Conservation (phyloP, 2,113 vertebrate genomes). For the Callaeas wilsoni region DNA sequence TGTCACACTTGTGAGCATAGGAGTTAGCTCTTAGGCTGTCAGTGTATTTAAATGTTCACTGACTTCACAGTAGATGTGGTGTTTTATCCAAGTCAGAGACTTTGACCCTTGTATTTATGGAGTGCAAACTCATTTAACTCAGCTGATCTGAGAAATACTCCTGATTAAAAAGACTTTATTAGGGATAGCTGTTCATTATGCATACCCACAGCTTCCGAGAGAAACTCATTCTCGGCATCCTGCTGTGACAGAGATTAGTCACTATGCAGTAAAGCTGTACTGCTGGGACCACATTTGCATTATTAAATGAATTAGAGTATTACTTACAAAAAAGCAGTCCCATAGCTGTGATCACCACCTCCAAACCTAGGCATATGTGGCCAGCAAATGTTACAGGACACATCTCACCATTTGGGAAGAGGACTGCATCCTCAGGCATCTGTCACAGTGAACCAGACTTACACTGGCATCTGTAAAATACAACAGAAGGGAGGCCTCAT, state of each 20-base stretch:
- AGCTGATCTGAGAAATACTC: neutral
- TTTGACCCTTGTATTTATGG: neutral
- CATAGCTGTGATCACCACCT: neutral
- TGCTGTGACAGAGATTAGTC: conserved; percentile 52
- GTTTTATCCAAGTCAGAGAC: neutral
- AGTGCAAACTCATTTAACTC: conserved; percentile 19
- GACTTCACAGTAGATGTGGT: neutral
- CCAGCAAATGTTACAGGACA: neutral
- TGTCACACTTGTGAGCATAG: neutral
- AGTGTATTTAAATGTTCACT: neutral
- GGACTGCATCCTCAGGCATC: neutral
- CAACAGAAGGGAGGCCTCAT: neutral
- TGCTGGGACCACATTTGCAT: conserved; percentile 48
- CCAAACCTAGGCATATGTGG: neutral
- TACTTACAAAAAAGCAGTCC: conserved; percentile 12
- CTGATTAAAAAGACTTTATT: conserved; percentile 15
- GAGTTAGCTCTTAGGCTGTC: neutral
- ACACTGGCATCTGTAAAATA: neutral
- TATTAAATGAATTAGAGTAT: conserved; percentile 49
- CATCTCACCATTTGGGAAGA: neutral
- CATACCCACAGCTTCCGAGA: conserved; percentile 14
- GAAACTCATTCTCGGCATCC: conserved; percentile 10
- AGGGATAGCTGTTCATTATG: conserved; percentile 38
- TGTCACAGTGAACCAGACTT: neutral
- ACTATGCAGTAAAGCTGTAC: conserved; percentile 34